phyloP scores from a whole-genome alignment of 2,113 vertebrate species.

The Papio anubis region DNA sequence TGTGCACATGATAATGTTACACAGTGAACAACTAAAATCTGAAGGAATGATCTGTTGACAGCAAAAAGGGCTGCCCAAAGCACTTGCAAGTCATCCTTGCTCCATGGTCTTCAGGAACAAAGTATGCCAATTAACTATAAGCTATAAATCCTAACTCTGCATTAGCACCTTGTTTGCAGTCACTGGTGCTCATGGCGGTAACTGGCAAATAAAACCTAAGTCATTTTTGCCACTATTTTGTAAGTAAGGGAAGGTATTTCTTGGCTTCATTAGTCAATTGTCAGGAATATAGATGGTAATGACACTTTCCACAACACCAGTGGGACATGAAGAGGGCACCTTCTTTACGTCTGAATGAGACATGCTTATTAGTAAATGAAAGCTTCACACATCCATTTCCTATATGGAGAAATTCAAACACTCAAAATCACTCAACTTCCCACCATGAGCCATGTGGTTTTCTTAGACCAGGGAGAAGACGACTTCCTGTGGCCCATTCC shows the following conservation, averaged over 20 bases:
- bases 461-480: not conserved
- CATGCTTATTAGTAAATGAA: not conserved
- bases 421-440: not conserved
- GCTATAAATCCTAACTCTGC: not conserved
- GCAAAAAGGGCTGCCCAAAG: not conserved
- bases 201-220: slow-evolving; percentile 25
- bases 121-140: not conserved
- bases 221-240: not conserved
- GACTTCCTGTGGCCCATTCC: not conserved
- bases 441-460: not conserved
- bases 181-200: not conserved
- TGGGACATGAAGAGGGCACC: not conserved
- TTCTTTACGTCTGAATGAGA: not conserved
- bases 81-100: not conserved
- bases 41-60: not conserved
- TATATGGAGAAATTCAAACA: not conserved
- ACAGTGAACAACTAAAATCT: slow-evolving; percentile 25
- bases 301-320: not conserved
- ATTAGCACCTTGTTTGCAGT: not conserved
- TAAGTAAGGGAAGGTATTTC: not conserved
- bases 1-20: not conserved
- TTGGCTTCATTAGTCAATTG: not conserved
- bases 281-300: not conserved
- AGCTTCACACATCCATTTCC: not conserved
- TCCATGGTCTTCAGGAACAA: not conserved